Conservation (phyloP, 2,113 vertebrate species). For the Rhinichthys klamathensis region DNA sequence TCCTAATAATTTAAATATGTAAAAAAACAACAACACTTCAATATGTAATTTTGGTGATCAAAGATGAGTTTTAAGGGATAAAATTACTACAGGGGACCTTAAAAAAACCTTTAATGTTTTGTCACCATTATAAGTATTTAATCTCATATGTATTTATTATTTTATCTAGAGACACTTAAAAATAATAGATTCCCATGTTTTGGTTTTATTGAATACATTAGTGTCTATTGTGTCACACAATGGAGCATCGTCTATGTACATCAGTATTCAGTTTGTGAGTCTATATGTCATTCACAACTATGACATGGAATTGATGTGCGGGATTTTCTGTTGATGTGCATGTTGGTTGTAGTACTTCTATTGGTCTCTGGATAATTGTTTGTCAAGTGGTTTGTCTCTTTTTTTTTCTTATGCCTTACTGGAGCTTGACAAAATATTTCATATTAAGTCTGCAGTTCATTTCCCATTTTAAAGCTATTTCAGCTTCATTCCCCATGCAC, state of each 20-base stretch:
- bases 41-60: too few relatives aligned
- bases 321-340: slow-evolving; percentile 19
- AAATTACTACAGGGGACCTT: too few relatives aligned
- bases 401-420: slow-evolving; percentile 44
- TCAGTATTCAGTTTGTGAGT: slow-evolving; percentile 20
- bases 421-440: slow-evolving; percentile 54
- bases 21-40: too few relatives aligned
- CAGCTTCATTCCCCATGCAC: slow-evolving; percentile 36
- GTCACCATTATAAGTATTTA: background rate
- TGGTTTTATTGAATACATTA: background rate
- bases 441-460: slow-evolving; percentile 45
- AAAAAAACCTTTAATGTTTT: too few relatives aligned
- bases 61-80: too few relatives aligned
- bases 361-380: slow-evolving; percentile 49
- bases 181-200: background rate
- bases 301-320: slow-evolving; percentile 15
- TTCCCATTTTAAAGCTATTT: slow-evolving; percentile 54
- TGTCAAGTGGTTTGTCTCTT: slow-evolving; percentile 45
- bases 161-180: background rate
- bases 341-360: slow-evolving; percentile 12
- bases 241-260: background rate
- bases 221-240: background rate
- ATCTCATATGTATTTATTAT: background rate
- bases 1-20: too few relatives aligned
- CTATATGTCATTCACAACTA: slow-evolving; percentile 20